These are phyloP conservation scores for Galeopsomyia nigrocyanea DNA, from an alignment of 2,888 invertebrate genomes.

Conservation along the genomic window DNA sequence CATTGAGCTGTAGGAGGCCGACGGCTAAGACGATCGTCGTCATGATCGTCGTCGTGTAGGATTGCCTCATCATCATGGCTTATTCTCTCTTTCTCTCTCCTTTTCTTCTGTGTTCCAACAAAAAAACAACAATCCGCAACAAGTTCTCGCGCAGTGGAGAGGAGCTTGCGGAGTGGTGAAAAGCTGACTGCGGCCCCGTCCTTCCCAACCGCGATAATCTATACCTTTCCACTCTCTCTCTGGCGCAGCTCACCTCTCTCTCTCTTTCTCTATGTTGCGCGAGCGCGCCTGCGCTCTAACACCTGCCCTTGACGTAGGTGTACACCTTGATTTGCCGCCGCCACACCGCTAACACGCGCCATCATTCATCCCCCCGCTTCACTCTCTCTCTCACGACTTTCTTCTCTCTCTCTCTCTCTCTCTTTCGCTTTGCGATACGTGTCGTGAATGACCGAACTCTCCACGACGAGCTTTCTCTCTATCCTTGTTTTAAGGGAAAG, in stretches of 20 bases:
- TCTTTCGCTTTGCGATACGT: no score
- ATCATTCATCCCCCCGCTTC: no score
- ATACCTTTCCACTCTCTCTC: background rate
- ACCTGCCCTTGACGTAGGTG: no score
- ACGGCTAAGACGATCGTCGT: slow-evolving; percentile 53
- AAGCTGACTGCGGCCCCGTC: slow-evolving; percentile 16
- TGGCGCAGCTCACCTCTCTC: background rate
- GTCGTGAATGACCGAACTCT: no score
- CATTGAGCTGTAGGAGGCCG: slow-evolving; percentile 51
- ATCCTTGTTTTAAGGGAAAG: no score
- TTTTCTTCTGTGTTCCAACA: background rate
- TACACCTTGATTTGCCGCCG: no score
- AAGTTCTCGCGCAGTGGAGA: background rate
- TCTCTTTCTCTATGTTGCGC: background rate
- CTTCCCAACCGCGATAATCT: slow-evolving; percentile 6
- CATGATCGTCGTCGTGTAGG: slow-evolving; percentile 48
- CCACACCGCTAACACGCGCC: no score
- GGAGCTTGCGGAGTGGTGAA: background rate
- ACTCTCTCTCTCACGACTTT: no score
- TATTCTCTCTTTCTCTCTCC: background rate
- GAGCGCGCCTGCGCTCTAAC: no score
- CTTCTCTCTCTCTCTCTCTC: no score
- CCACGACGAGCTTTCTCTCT: no score
- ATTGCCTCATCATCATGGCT: background rate
- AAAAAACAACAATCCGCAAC: no score